phyloP scores from a whole-genome alignment of 2,888 invertebrate genomes.

The Drosophila mulleri region DNA sequence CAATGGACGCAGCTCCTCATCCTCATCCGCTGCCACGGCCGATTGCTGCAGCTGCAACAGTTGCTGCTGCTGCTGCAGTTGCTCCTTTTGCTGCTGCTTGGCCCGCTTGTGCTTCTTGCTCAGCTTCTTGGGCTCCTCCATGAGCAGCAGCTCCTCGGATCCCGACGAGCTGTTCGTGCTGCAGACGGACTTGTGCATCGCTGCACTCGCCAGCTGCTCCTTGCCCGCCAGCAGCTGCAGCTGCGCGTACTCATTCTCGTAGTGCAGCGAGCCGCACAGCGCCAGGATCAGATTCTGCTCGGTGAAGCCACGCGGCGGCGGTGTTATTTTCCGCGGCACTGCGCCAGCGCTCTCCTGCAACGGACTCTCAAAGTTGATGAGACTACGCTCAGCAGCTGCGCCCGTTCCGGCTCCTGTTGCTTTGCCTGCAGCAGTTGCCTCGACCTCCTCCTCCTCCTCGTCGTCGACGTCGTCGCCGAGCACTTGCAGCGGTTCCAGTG shows the following conservation, averaged over 20 bases:
- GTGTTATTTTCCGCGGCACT: slow-evolving; percentile 65
- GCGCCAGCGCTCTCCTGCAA: slow-evolving; percentile 68
- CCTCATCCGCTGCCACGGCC: slow-evolving; percentile 58
- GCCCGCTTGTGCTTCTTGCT: slow-evolving; percentile 80
- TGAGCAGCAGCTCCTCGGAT: slow-evolving; percentile 72
- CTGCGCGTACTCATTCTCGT: slow-evolving; percentile 76
- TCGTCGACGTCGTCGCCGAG: slow-evolving; percentile 21
- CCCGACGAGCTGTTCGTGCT: slow-evolving; percentile 78
- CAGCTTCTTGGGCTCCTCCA: slow-evolving; percentile 73
- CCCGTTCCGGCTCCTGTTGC: not conserved
- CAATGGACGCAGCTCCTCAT: slow-evolving; percentile 84
- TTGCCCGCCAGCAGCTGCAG: slow-evolving; percentile 22
- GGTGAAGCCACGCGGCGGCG: slow-evolving; percentile 75
- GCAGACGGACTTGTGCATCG: slow-evolving; percentile 66
- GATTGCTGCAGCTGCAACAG: too few species aligned
- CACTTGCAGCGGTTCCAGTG: slow-evolving; percentile 73
- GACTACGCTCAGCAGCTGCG: slow-evolving; percentile 49
- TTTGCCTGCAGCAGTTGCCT: not conserved
- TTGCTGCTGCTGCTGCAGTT: slow-evolving; percentile 67
- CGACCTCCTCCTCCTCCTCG: too few species aligned
- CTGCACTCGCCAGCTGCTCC: not conserved
- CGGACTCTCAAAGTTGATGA: slow-evolving; percentile 85
- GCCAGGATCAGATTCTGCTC: slow-evolving; percentile 83
- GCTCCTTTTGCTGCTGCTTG: slow-evolving; percentile 69
- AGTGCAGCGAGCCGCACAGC: slow-evolving; percentile 84